Percentiles rank a stretch among this genome's conserved stretches.
Conservation (phyloP, 2,888 invertebrate genomes). For the Empis stercorea region DNA sequence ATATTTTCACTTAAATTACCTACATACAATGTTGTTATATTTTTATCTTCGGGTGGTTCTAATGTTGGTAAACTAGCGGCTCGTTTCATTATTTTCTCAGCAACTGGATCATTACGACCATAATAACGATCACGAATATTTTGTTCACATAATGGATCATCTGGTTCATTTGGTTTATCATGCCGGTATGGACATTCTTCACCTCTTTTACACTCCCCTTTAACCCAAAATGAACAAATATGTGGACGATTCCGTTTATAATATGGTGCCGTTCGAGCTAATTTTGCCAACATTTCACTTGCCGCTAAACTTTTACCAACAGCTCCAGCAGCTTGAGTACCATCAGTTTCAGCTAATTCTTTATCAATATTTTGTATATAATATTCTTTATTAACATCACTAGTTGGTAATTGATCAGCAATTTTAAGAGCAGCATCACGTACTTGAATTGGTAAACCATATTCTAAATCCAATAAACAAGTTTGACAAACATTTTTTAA, state of each 20-base stretch:
- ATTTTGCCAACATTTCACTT: conserved; percentile 66
- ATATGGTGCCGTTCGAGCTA: conserved; percentile 81
- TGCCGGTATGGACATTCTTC: conserved; percentile 91
- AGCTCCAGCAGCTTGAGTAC: conserved; percentile 43
- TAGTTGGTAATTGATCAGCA: conserved; percentile 73
- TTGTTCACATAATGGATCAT: conserved; percentile 85
- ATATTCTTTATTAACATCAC: conserved; percentile 85
- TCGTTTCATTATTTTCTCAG: conserved; percentile 75
- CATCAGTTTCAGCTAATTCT: conserved; percentile 44
- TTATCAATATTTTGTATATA: conserved; percentile 78
- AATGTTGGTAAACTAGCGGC: conserved; percentile 89
- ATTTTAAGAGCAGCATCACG: conserved; percentile 77
- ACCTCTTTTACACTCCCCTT: conserved; percentile 85
- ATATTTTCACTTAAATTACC: conserved; percentile 85
- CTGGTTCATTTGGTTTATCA: conserved; percentile 88
- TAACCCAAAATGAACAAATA: conserved; percentile 92
- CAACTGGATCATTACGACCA: conserved; percentile 86
- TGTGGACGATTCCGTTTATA: conserved; percentile 86
- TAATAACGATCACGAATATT: conserved; percentile 86
- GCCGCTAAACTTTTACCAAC: conserved; percentile 57
- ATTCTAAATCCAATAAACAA: conserved; percentile 79
- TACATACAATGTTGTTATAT: conserved; percentile 94
- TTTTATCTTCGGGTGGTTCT: conserved; percentile 89
- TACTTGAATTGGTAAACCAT: conserved; percentile 70
- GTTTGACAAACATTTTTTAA: conserved; percentile 90